Percentiles rank a stretch among this genome's conserved stretches.
Conservation (phyloP, 2,113 vertebrate species). For the Lagopus leucura region DNA sequence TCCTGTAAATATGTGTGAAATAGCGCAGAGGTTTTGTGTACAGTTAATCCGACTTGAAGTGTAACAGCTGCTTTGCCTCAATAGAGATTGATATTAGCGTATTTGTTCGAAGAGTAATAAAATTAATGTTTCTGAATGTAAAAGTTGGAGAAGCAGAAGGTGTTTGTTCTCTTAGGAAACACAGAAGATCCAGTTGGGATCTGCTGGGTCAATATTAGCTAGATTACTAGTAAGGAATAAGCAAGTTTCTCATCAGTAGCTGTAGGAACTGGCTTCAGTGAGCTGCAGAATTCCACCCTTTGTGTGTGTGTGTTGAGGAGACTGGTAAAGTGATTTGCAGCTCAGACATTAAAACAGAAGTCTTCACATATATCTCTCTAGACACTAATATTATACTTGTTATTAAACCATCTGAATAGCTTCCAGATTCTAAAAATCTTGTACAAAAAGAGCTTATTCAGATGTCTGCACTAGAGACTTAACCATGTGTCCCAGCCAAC, state of each 20-base stretch:
- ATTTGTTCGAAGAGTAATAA: background rate
- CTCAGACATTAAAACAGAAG: background rate
- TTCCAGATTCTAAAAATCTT: conserved; percentile 6
- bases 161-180: background rate
- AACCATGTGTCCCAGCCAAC: background rate
- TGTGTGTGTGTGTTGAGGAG: background rate
- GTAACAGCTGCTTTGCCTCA: conserved; percentile 7
- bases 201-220: background rate
- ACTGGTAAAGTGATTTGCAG: background rate
- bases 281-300: background rate
- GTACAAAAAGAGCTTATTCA: background rate
- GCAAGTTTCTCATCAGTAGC: background rate
- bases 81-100: background rate
- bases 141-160: background rate
- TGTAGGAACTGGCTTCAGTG: background rate
- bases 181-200: background rate
- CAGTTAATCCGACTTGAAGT: conserved; percentile 19
- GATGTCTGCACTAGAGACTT: background rate
- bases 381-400: background rate
- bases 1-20: conserved; percentile 23
- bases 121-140: background rate
- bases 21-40: background rate
- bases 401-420: background rate
- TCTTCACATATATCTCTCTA: background rate
- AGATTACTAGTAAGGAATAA: background rate